phyloP scores from a whole-genome alignment of 2,888 invertebrate genomes.

The Balanococcus diminutus region DNA sequence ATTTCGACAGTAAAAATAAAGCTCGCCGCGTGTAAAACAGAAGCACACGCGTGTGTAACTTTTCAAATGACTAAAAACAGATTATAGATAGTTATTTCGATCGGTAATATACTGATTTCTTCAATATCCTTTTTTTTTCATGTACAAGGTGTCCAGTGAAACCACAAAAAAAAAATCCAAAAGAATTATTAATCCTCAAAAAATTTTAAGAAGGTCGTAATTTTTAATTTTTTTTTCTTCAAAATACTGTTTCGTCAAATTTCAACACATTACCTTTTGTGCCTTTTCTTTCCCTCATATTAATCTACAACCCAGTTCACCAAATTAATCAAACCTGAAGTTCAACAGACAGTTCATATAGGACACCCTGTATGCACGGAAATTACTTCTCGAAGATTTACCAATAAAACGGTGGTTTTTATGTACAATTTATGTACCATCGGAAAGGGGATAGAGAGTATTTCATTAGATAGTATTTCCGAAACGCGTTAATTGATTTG shows the following conservation, averaged over 20 bases:
- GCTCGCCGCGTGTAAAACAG: background rate
- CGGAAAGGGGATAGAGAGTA: background rate
- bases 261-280: too few species aligned
- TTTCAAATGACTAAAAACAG: slow-evolving; percentile 32
- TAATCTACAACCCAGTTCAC: too few species aligned
- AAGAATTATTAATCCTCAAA: too few species aligned
- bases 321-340: too few species aligned
- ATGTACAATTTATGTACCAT: background rate
- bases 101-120: background rate
- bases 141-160: too few species aligned
- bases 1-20: background rate
- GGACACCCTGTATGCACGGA: too few species aligned
- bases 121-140: background rate
- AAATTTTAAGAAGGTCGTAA: too few species aligned
- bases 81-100: slow-evolving; percentile 12
- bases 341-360: too few species aligned
- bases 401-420: background rate
- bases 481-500: background rate
- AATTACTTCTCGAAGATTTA: background rate
- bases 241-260: too few species aligned
- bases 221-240: too few species aligned
- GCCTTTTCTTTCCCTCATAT: too few species aligned
- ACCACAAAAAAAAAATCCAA: too few species aligned
- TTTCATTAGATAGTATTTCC: background rate
- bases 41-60: slow-evolving; percentile 8